phyloP scores from a whole-genome alignment of 2,888 invertebrate genomes.

The Linnaemya vulpina region DNA sequence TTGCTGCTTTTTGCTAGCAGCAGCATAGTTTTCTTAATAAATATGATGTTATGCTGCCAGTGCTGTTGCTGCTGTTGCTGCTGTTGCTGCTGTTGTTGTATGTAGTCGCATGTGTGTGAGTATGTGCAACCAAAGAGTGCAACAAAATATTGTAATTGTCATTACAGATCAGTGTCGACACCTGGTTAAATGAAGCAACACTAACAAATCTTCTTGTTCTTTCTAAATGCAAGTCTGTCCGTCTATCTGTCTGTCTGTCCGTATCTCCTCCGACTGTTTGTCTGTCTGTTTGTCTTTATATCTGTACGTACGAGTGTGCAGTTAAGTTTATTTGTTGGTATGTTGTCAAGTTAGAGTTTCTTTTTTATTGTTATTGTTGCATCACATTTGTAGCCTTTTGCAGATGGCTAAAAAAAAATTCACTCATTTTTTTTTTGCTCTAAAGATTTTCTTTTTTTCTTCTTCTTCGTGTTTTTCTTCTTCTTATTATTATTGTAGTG shows the following conservation, averaged over 20 bases:
- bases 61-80: constrained; percentile 23
- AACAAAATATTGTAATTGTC: constrained; percentile 78
- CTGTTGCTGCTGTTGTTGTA: no score
- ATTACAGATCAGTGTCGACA: constrained; percentile 81
- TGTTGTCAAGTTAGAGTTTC: constrained; percentile 44
- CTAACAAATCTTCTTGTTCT: constrained; percentile 74
- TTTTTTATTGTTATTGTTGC: constrained; percentile 55
- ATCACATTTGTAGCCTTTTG: constrained; percentile 55
- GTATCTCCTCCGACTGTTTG: constrained; percentile 12
- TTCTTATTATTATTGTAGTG: constrained; percentile 30
- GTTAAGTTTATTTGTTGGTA: constrained; percentile 20
- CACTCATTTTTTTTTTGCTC: neutral
- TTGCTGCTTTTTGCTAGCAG: constrained; percentile 27
- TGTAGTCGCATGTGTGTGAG: neutral
- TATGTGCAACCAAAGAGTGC: constrained; percentile 58
- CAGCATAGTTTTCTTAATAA: constrained; percentile 53
- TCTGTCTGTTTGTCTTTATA: neutral
- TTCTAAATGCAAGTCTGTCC: constrained; percentile 37
- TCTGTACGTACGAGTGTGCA: neutral
- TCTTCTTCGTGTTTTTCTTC: no score
- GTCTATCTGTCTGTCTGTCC: neutral
- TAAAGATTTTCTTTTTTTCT: neutral
- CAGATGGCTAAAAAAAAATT: constrained; percentile 44
- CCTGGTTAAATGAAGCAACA: constrained; percentile 81
- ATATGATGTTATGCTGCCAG: constrained; percentile 62